Percentiles rank a stretch among this genome's conserved stretches.
Conservation (phyloP, 35 echinoderm and acorn worm genomes). For the Eucidaris tribuloides region DNA sequence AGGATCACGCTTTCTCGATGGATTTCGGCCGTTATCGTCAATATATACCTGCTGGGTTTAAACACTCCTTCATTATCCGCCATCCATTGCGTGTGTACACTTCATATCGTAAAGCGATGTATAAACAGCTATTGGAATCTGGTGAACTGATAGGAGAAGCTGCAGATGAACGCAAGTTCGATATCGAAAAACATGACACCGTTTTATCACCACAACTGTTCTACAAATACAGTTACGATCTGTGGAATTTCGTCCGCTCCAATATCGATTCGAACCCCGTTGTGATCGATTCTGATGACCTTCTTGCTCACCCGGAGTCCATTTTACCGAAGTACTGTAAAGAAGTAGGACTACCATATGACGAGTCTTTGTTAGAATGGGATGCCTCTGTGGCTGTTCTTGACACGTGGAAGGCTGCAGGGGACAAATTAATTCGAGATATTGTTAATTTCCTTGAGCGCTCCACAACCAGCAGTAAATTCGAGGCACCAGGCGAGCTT, state of each 20-base stretch:
- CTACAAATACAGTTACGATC: conserved; percentile 12
- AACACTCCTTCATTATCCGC: conserved; percentile 49
- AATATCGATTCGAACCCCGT: no score
- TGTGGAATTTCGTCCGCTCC: no score
- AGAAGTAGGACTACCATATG: conserved; percentile 22
- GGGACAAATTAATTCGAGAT: background rate
- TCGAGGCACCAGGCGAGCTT: background rate
- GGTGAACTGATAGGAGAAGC: conserved; percentile 2
- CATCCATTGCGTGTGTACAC: conserved; percentile 22
- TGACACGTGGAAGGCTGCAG: conserved; percentile 8
- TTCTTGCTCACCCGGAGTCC: conserved; percentile 27
- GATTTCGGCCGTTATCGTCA: background rate
- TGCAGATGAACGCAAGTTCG: background rate
- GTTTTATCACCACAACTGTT: conserved; percentile 18
- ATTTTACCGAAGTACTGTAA: conserved; percentile 36
- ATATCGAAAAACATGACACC: conserved; percentile 2
- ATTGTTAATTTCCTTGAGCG: background rate
- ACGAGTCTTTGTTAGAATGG: conserved; percentile 32
- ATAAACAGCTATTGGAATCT: background rate
- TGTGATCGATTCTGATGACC: conserved; percentile 67
- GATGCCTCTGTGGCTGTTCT: background rate
- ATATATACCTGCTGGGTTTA: conserved; percentile 39
- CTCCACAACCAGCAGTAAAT: background rate
- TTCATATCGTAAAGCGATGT: conserved; percentile 24
- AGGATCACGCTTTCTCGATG: background rate